Evolutionary conservation across 2,113 vertebrate species (phyloP), one percentile per base, ranked within the genome.

Genomic region (Myotis yumanensis): DNA sequence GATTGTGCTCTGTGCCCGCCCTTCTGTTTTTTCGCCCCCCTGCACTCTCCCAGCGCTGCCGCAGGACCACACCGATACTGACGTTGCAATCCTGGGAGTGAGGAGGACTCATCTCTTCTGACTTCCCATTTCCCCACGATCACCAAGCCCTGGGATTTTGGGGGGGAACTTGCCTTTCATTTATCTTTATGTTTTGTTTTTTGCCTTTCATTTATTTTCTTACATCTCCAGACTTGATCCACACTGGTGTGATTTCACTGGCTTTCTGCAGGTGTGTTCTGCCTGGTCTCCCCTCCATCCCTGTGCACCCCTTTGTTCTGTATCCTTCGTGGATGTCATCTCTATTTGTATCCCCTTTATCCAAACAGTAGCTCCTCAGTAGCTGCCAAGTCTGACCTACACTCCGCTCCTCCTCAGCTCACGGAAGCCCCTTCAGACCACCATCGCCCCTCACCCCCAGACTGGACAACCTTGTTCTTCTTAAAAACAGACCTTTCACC

Each of bases 1-100:
- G 46, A 6, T 2, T 35, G 35, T 46, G 25, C 66, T 11, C 15
- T 35, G 11, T 11, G 17, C 52, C 79, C 73, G 59, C 68, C 43
- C 3, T 30, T 25, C 12, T 8, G 0, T 22, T 35, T 35, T 62
- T 23, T 43, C 20, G 0, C 4, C 16, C 28, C 3, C n/a, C 46
- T 22, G 17, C 35, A 0, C 40, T 22, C 18, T 68, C 35, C 30
- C 20, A 10, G 52, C 75, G 23, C 37, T 18, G 48, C 59, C 16
- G 2, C 15, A 43, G 3, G 8, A 11, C 37, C 18, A 11, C 40
- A 3, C 57, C 7, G 0, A 62, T 3, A 0, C 32, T 17, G 77
- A 11, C 7, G 23, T 11, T 1, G n/a, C 18, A 11, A 5, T 20
- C 52, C 46, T n/a, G 30, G 73, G 6, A 62, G 16, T 4, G 22